Evolutionary conservation across 2,113 vertebrate species (phyloP), one percentile per base, ranked within the genome.

Genomic region (Terrapene triunguis): DNA sequence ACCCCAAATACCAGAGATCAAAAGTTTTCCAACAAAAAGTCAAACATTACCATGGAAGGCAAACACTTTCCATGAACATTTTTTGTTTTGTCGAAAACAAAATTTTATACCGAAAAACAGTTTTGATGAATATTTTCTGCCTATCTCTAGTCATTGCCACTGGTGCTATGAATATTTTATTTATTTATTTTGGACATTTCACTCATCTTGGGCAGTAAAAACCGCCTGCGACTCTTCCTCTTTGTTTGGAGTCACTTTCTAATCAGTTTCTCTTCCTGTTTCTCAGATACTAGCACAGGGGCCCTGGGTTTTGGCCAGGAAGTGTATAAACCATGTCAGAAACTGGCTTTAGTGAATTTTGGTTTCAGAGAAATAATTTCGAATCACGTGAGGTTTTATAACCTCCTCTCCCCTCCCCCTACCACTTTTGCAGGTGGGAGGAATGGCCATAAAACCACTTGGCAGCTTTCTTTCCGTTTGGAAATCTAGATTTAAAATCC

Each of bases 371-470:
- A 44, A 47, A 76, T 44, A 22, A 78, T 78, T 47, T 27, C 3
- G 47, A 27, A 13, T 44, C 24, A 83, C 83, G 74, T 48, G 29
- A 42, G 24, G 53, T 55, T 9, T 57, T 4, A 76, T 4, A 8
- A 44, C 35, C 50, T 1, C 38, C 2, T 7, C 62, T 38, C 5
- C 84, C 78, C 25, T 81, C 9, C n/a, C 32, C 38, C 51, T 1
- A 0, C 6, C 7, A 8, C 0, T 3, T 44, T 87, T 89, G 42
- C 0, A 0, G 38, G n/a, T 79, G 10, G 74, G 11, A 62, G 74
- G 74, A 9, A 14, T 13, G 42, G 44, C 24, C 42, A 27, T 47
- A 47, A 78, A 78, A 25, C 25, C 42, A 78, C 25, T 8, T 7
- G 13, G 42, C 42, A 44, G 42, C 74, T 78, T 78, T 78, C 24